These are phyloP conservation scores for Hedychridium roseum DNA, from an alignment of 2,888 invertebrate genomes.

Conservation along the genomic window DNA sequence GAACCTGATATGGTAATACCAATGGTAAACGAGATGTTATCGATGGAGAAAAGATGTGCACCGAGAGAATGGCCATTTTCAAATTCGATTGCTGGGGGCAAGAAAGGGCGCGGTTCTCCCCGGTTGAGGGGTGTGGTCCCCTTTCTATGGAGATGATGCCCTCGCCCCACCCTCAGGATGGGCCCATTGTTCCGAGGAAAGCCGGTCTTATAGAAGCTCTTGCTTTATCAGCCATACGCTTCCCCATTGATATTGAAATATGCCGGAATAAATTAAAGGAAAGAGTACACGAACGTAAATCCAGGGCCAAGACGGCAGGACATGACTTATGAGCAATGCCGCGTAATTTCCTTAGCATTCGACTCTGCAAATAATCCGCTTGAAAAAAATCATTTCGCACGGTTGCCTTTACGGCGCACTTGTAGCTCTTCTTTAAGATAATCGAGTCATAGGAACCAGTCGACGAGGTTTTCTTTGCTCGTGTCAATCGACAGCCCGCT, in stretches of 20 bases:
- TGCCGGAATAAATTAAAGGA: no score
- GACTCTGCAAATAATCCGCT: no score
- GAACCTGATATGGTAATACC: slow-evolving; percentile 53
- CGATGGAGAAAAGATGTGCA: slow-evolving; percentile 26
- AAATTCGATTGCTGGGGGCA: slow-evolving; percentile 17
- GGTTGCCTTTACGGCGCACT: no score
- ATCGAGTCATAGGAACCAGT: no score
- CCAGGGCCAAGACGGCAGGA: no score
- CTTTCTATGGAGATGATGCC: slow-evolving; percentile 48
- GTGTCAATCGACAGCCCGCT: no score
- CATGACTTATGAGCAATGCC: no score
- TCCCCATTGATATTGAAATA: slow-evolving; percentile 16
- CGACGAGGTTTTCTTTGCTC: no score
- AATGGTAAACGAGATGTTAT: slow-evolving; percentile 34
- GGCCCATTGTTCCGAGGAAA: slow-evolving; percentile 31
- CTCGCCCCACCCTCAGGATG: slow-evolving; percentile 10
- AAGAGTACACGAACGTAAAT: no score
- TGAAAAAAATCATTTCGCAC: no score
- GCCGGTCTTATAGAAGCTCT: slow-evolving; percentile 29
- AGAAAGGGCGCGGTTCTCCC: slow-evolving; percentile 30
- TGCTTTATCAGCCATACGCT: slow-evolving; percentile 26
- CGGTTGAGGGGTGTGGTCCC: slow-evolving; percentile 45
- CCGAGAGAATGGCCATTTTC: slow-evolving; percentile 19
- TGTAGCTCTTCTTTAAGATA: no score
- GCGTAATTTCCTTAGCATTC: no score